Evolutionary conservation across 2,888 invertebrate genomes (phyloP).

Genomic region (Phyllotreta striolata): DNA sequence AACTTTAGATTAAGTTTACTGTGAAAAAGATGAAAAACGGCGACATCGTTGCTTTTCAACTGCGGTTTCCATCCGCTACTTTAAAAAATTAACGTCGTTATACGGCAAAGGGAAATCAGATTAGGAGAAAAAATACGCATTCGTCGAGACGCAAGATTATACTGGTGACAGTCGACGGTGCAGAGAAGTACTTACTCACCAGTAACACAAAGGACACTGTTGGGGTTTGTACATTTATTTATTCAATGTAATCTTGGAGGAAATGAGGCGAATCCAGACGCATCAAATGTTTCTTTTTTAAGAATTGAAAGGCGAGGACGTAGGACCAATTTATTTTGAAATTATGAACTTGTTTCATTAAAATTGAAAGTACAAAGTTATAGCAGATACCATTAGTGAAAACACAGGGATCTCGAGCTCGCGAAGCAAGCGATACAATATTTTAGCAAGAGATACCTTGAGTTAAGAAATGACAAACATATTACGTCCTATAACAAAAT

Average conservation of each 20-base stretch:
- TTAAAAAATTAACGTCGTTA: constrained; percentile 41
- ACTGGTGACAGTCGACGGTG: constrained; percentile 40
- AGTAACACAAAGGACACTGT: constrained; percentile 1
- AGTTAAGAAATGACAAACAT: too few relatives aligned
- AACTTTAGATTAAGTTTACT: constrained; percentile 28
- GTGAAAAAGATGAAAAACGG: constrained; percentile 36
- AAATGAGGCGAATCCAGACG: not conserved
- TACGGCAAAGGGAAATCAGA: constrained; percentile 38
- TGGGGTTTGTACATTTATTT: too few relatives aligned
- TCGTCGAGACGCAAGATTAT: constrained; percentile 41
- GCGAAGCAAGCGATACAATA: too few relatives aligned
- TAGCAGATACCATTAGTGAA: too few relatives aligned
- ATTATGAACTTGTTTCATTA: too few relatives aligned
- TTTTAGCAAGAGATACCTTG: too few relatives aligned
- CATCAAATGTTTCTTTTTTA: not conserved
- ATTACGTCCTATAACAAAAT: too few relatives aligned
- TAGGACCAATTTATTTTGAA: not conserved
- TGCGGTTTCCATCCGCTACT: constrained; percentile 35
- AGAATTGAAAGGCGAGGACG: not conserved
- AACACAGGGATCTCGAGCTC: too few relatives aligned
- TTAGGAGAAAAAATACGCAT: constrained; percentile 43
- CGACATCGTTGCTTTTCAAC: constrained; percentile 30
- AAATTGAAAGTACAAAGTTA: too few relatives aligned
- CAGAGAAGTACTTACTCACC: constrained; percentile 27
- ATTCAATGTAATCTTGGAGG: too few relatives aligned